A percentile compares a stretch with the other conserved stretches of the same genome.
phyloP scores from a whole-genome alignment of 2,888 invertebrate genomes.

The Ectemnius lituratus region DNA sequence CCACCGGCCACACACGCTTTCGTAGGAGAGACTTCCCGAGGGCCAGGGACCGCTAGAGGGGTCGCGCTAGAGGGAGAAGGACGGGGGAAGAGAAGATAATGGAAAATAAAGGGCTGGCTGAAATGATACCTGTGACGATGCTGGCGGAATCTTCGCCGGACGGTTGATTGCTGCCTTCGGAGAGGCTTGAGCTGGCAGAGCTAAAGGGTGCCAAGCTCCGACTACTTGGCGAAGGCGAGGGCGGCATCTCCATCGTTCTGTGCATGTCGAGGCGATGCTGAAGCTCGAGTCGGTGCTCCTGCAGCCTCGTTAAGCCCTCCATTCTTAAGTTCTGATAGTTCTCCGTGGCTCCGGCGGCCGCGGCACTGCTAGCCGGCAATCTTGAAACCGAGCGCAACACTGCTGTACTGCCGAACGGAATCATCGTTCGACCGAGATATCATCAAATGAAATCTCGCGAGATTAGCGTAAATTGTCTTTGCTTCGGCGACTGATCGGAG shows the following conservation, averaged over 20 bases:
- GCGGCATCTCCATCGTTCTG: slow-evolving; percentile 81
- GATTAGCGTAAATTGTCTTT: slow-evolving; percentile 75
- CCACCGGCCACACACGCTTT: no score
- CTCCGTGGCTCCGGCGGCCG: slow-evolving; percentile 64
- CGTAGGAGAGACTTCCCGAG: no score
- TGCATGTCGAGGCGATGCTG: slow-evolving; percentile 76
- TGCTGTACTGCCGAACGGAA: slow-evolving; percentile 45
- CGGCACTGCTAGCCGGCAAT: slow-evolving; percentile 58
- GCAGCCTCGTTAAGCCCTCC: slow-evolving; percentile 76
- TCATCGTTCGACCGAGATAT: slow-evolving; percentile 17
- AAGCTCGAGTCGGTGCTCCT: slow-evolving; percentile 76
- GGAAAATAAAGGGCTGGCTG: slow-evolving; percentile 37
- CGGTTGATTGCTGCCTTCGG: slow-evolving; percentile 82
- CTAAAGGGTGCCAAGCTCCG: slow-evolving; percentile 90
- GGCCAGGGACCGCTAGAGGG: no score
- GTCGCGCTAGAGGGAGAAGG: no score
- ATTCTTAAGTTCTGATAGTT: slow-evolving; percentile 77
- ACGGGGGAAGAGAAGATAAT: slow-evolving; percentile 51
- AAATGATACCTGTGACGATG: slow-evolving; percentile 89
- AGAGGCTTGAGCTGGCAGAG: slow-evolving; percentile 93
- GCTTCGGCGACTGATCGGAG: slow-evolving; percentile 35
- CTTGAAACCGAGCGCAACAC: slow-evolving; percentile 70
- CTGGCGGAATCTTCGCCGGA: slow-evolving; percentile 84
- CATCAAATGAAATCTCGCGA: slow-evolving; percentile 44
- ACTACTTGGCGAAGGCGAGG: slow-evolving; percentile 92